phyloP scores from a whole-genome alignment of 1,140 invertebrate genomes.

The Eueides isabella region DNA sequence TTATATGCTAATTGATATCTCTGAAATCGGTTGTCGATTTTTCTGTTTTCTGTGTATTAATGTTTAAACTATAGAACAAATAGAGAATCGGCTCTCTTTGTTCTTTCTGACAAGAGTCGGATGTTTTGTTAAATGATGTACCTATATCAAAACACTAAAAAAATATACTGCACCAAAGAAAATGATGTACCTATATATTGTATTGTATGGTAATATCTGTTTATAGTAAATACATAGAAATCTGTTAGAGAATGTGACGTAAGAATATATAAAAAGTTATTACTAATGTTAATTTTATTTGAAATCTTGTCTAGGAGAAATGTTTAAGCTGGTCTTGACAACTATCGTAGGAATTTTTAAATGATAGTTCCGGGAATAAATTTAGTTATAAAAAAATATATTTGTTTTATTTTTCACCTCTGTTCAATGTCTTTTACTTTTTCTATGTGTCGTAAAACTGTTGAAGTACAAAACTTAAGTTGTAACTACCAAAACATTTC shows the following conservation, averaged over 20 bases:
- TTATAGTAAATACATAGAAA: neutral
- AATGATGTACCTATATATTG: neutral
- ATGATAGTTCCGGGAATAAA: slow-evolving; percentile 67
- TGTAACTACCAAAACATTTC: too few relatives aligned
- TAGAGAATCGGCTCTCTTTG: neutral
- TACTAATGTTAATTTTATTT: slow-evolving; percentile 19
- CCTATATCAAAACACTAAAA: neutral
- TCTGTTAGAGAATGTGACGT: neutral
- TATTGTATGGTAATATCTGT: neutral
- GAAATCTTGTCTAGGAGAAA: slow-evolving; percentile 29
- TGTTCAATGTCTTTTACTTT: neutral
- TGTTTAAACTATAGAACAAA: neutral
- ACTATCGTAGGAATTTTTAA: slow-evolving; percentile 62
- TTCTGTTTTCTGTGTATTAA: neutral
- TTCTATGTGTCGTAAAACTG: too few relatives aligned
- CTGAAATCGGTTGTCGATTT: neutral
- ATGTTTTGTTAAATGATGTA: neutral
- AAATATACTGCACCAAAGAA: slow-evolving; percentile 2
- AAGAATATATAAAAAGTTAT: slow-evolving; percentile 17
- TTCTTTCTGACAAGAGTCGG: neutral
- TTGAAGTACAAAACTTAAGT: too few relatives aligned
- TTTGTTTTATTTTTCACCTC: slow-evolving; percentile 23
- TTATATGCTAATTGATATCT: neutral
- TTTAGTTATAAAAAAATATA: slow-evolving; percentile 54
- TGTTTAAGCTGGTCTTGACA: slow-evolving; percentile 57